Percentiles rank a stretch among this genome's conserved stretches.
phyloP scores from a whole-genome alignment of 2,113 vertebrate species.

The Nothoprocta perdicaria region DNA sequence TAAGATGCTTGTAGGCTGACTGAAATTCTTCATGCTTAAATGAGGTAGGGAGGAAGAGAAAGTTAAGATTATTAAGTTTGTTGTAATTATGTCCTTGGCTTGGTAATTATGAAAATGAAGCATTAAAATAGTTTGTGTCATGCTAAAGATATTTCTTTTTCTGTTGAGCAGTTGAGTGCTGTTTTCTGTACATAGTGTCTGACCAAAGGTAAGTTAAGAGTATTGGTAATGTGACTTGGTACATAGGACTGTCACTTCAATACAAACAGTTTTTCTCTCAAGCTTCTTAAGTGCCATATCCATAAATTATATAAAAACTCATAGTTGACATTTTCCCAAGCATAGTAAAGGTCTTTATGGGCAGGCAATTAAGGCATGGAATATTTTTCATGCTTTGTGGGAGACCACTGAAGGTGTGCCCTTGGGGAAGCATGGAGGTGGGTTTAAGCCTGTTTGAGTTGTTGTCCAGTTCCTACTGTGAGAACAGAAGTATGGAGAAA shows the following conservation, averaged over 20 bases:
- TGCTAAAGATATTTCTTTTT: background rate
- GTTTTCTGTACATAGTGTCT: background rate
- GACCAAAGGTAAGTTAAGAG: background rate
- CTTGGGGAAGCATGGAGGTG: background rate
- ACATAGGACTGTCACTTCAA: background rate
- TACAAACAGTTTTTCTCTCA: background rate
- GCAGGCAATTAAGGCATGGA: background rate
- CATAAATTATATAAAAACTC: background rate
- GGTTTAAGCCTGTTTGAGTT: background rate
- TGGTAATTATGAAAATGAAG: background rate
- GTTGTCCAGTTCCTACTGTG: background rate
- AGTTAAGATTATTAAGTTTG: background rate
- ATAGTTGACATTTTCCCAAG: background rate
- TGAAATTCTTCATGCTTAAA: constrained; percentile 28
- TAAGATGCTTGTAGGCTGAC: constrained; percentile 37
- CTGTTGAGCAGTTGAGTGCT: background rate
- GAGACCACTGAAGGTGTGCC: background rate
- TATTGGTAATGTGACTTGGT: background rate
- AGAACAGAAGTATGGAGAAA: background rate
- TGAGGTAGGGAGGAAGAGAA: background rate
- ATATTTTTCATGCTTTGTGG: background rate
- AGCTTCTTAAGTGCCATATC: background rate
- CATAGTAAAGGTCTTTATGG: background rate
- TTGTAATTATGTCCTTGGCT: background rate
- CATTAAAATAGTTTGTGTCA: background rate